These are phyloP conservation scores for Gibbula magus DNA, from an alignment of 2,888 invertebrate species.

Conservation along the genomic window DNA sequence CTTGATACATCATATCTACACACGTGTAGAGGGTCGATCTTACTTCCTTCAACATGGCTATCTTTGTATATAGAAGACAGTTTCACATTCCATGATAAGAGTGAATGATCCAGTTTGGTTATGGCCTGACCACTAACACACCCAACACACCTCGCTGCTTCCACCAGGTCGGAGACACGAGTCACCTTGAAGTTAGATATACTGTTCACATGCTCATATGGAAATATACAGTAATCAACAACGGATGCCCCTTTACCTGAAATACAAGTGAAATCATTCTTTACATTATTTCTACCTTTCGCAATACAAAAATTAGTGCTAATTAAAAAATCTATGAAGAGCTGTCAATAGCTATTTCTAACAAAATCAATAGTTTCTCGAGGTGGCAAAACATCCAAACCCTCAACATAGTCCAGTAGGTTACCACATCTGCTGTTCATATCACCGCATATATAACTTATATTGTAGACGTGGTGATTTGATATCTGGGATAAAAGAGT, in stretches of 20 bases:
- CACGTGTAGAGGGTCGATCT: neutral
- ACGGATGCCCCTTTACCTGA: too few species aligned
- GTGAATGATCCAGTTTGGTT: neutral
- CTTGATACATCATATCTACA: neutral
- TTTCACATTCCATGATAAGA: neutral
- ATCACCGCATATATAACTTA: too few species aligned
- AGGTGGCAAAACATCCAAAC: neutral
- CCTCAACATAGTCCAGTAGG: neutral
- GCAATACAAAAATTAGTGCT: too few species aligned
- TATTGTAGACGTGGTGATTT: neutral
- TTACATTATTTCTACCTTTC: too few species aligned
- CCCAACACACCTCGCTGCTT: neutral
- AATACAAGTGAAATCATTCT: too few species aligned
- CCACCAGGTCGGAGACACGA: neutral
- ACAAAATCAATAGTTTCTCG: neutral
- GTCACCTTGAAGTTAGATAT: neutral
- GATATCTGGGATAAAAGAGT: neutral
- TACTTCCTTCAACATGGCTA: neutral
- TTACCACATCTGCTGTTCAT: too few species aligned
- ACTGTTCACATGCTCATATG: neutral
- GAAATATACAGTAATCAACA: neutral
- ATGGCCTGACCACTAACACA: neutral
- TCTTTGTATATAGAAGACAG: neutral
- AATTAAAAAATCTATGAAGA: neutral
- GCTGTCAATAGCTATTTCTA: neutral